Evolutionary conservation across 2,113 vertebrate genomes (phyloP).

Genomic region (Cervus canadensis): DNA sequence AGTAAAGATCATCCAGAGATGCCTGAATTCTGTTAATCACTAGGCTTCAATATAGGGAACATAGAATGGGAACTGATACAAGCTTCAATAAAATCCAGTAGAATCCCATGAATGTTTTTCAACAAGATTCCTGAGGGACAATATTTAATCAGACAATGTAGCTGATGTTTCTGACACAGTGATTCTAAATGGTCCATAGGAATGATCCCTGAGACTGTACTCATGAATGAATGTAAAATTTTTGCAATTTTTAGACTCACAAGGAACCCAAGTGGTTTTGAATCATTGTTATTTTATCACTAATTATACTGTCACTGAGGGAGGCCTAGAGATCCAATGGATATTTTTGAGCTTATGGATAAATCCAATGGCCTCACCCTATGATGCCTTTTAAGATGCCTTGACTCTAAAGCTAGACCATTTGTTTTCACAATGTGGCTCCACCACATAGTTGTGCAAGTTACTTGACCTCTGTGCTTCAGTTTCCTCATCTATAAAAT

Average conservation of each 20-base stretch:
- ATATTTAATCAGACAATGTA: background rate
- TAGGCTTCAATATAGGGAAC: background rate
- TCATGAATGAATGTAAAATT: background rate
- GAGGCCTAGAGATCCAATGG: background rate
- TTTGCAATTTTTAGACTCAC: background rate
- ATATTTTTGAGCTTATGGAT: background rate
- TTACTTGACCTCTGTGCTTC: background rate
- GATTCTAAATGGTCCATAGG: background rate
- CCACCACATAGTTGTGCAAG: background rate
- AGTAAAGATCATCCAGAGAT: background rate
- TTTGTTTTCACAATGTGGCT: background rate
- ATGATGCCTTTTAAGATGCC: background rate
- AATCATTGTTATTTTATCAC: background rate
- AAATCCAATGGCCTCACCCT: background rate
- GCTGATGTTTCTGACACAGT: background rate
- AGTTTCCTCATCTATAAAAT: conserved; percentile 10
- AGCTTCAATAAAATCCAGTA: background rate
- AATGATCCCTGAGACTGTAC: background rate
- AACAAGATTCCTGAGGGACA: background rate
- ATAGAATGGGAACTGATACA: background rate
- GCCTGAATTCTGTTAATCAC: background rate
- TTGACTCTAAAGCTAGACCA: background rate
- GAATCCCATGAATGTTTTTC: background rate
- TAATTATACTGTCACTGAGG: background rate
- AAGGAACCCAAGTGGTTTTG: background rate